Percentiles rank a stretch among this genome's conserved stretches.
phyloP scores from a whole-genome alignment of 2,888 invertebrate genomes.

The Eilema caniola region DNA sequence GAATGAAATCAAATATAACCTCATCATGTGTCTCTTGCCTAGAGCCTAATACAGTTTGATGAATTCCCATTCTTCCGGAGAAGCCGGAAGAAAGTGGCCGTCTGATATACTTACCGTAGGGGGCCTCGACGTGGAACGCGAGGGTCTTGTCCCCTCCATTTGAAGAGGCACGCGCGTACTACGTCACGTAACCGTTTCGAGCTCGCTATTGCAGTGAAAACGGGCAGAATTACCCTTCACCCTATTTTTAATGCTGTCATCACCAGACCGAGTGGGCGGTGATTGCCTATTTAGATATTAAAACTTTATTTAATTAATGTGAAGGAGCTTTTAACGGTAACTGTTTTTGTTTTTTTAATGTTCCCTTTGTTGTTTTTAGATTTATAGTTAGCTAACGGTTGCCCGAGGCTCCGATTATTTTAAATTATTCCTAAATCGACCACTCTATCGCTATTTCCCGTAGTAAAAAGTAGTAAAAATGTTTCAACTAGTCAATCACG shows the following conservation, averaged over 20 bases:
- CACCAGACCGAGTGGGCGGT: constrained; percentile 1
- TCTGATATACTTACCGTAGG: not conserved
- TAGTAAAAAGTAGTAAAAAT: no score
- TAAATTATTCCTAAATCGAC: no score
- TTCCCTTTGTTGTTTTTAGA: constrained; percentile 1
- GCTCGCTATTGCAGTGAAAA: not conserved
- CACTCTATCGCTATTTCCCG: not conserved
- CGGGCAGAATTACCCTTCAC: not conserved
- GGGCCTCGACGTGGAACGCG: constrained; percentile 1
- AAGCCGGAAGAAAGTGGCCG: not conserved
- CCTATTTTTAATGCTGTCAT: constrained; percentile 4
- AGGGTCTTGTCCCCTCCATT: not conserved
- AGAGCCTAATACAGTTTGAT: not conserved
- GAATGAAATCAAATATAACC: not conserved
- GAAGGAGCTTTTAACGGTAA: not conserved
- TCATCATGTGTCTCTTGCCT: not conserved
- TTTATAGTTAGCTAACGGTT: not conserved
- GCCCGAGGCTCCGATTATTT: not conserved
- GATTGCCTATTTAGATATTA: constrained; percentile 1
- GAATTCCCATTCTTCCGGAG: not conserved
- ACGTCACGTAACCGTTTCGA: constrained; percentile 2
- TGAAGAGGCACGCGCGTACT: not conserved
- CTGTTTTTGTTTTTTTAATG: not conserved
- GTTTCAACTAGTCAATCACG: no score
- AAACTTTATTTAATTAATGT: not conserved